Evolutionary conservation across 23 tunicate genomes (phyloP).

Genomic region (Styela plicata): DNA sequence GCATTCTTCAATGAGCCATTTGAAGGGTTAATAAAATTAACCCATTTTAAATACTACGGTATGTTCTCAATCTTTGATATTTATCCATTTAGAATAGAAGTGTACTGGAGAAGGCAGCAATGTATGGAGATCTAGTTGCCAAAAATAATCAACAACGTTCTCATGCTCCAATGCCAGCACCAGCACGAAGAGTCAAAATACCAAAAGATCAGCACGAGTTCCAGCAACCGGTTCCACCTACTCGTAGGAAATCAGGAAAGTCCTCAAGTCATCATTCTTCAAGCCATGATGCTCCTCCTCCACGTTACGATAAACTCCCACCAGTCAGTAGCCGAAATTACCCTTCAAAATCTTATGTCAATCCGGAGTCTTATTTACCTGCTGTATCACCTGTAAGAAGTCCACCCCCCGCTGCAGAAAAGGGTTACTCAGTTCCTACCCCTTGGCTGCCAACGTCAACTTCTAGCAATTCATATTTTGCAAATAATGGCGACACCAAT

Average conservation of each 20-base stretch:
- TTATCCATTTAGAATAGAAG: slow-evolving; percentile 20
- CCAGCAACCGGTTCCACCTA: slow-evolving; percentile 48
- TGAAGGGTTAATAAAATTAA: too few relatives aligned
- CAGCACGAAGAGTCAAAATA: slow-evolving; percentile 12
- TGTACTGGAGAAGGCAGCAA: slow-evolving; percentile 69
- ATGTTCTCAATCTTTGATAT: too few relatives aligned
- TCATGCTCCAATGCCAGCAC: slow-evolving; percentile 1
- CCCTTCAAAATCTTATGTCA: slow-evolving; percentile 2
- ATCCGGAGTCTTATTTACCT: slow-evolving; percentile 4
- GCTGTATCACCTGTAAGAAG: slow-evolving; percentile 2
- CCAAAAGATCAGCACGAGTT: slow-evolving; percentile 2
- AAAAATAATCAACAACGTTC: neutral
- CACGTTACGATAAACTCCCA: slow-evolving; percentile 3
- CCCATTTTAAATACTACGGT: too few relatives aligned
- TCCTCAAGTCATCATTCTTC: neutral
- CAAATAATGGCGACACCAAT: neutral
- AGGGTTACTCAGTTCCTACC: slow-evolving; percentile 8
- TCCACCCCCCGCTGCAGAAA: slow-evolving; percentile 27
- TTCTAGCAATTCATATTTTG: slow-evolving; percentile 5
- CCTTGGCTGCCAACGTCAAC: slow-evolving; percentile 6
- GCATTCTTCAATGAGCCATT: too few relatives aligned
- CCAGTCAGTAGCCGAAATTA: slow-evolving; percentile 12
- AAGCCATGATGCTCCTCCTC: slow-evolving; percentile 7
- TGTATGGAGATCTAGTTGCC: slow-evolving; percentile 48
- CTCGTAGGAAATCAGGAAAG: slow-evolving; percentile 22